Evolutionary conservation across 2,797 vertebrate genomes (phyloP).

Genomic region (Sebastes wilsoni): DNA sequence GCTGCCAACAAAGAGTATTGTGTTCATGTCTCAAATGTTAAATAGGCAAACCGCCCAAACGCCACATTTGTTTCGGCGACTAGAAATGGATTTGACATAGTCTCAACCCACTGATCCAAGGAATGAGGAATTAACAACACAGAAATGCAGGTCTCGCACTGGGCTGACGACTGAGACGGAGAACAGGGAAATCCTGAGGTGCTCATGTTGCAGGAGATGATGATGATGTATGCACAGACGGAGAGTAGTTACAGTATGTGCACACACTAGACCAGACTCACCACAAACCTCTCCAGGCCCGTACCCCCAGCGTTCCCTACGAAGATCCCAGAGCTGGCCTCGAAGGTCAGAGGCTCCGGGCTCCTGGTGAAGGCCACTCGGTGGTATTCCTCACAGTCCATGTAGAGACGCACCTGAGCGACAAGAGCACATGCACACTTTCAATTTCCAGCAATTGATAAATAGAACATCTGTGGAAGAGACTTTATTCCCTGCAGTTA

Average conservation of each 20-base stretch:
- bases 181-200: not conserved
- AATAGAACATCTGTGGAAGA: not conserved
- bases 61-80: slow-evolving; percentile 30
- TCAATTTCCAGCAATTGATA: not conserved
- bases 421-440: not conserved
- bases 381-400: slow-evolving; percentile 94
- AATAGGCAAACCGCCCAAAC: slow-evolving; percentile 29
- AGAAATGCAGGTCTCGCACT: not conserved
- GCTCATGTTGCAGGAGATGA: not conserved
- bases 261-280: slow-evolving; percentile 77
- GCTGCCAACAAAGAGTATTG: slow-evolving; percentile 46
- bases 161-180: not conserved
- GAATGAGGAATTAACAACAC: not conserved
- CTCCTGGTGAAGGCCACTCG: slow-evolving; percentile 84
- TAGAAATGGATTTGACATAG: not conserved
- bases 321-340: slow-evolving; percentile 92
- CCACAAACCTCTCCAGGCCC: slow-evolving; percentile 89
- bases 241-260: not conserved
- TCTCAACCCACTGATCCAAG: not conserved
- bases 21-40: slow-evolving; percentile 44
- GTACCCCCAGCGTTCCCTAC: slow-evolving; percentile 93
- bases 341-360: slow-evolving; percentile 83
- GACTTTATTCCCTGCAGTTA: too few relatives aligned
- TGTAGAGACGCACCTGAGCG: slow-evolving; percentile 83
- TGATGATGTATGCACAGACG: slow-evolving; percentile 51